Conservation (phyloP, 2,888 invertebrate genomes). For the Drosophila parthenogenetica region DNA sequence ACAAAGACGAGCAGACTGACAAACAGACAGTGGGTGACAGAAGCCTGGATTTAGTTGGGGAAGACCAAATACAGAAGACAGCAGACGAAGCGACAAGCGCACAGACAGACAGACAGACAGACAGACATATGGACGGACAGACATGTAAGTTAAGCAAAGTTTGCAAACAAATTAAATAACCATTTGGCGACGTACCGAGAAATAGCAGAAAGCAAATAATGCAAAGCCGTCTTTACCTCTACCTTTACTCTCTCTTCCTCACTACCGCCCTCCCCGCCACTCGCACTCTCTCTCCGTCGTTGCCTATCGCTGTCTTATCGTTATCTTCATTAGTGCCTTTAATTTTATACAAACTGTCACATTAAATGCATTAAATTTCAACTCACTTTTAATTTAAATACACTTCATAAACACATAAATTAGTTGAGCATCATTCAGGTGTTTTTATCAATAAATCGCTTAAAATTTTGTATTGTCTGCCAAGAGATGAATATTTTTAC, state of each 20-base stretch:
- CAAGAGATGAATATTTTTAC: no score
- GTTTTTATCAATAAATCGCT: no score
- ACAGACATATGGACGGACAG: neutral
- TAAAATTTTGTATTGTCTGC: no score
- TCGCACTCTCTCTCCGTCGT: neutral
- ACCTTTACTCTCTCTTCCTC: neutral
- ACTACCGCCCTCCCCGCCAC: neutral
- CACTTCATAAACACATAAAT: no score
- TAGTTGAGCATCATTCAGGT: no score
- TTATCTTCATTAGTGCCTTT: no score
- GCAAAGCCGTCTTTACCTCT: neutral
- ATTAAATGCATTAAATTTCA: no score
- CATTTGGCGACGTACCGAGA: conserved; percentile 31
- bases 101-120: neutral
- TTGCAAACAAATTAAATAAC: conserved; percentile 51
- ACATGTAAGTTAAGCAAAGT: conserved; percentile 37
- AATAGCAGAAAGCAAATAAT: conserved; percentile 12
- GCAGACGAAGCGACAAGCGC: no score
- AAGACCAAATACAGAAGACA: no score
- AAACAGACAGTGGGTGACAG: neutral
- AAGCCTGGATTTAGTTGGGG: neutral
- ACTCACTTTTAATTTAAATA: no score
- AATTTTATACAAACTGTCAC: no score
- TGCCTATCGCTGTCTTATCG: no score
- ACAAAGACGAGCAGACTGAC: conserved; percentile 2